Evolutionary conservation across 2,113 vertebrate genomes (phyloP).

Genomic region (Scortum barcoo): DNA sequence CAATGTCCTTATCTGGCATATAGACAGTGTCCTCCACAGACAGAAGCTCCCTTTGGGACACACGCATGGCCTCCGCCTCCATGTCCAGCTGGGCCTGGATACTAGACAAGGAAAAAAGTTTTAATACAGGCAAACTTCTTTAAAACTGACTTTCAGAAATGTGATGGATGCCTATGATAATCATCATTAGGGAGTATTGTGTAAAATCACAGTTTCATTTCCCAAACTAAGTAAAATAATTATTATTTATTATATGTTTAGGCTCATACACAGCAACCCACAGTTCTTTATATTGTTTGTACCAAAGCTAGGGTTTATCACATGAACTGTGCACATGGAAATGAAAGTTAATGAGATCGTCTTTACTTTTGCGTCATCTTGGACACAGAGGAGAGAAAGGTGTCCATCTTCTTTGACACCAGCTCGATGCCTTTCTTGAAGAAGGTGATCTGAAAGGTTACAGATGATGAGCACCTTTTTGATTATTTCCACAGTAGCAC

Average conservation of each 20-base stretch:
- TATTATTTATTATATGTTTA: not conserved
- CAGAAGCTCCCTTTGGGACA: slow-evolving; percentile 91
- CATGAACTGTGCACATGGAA: not conserved
- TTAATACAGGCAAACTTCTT: not conserved
- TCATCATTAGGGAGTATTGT: not conserved
- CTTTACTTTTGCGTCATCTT: slow-evolving; percentile 92
- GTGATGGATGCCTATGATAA: too few species aligned
- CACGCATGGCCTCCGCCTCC: slow-evolving; percentile 92
- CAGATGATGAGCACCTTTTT: not conserved
- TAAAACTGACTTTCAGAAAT: not conserved
- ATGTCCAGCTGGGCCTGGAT: slow-evolving; percentile 92
- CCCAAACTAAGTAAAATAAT: not conserved
- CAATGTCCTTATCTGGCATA: slow-evolving; percentile 90
- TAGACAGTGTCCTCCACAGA: slow-evolving; percentile 92
- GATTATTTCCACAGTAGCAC: not conserved
- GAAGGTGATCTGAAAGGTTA: slow-evolving; percentile 89
- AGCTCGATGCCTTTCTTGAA: slow-evolving; percentile 95
- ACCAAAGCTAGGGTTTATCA: not conserved
- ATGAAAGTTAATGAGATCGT: not conserved
- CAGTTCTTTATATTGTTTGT: not conserved
- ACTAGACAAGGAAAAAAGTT: slow-evolving; percentile 73
- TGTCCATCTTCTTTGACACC: slow-evolving; percentile 94
- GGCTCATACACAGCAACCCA: not conserved
- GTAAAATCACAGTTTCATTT: not conserved
- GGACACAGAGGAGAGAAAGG: slow-evolving; percentile 89